Percentiles rank a stretch among this genome's conserved stretches.
Conservation (phyloP, 2,797 vertebrate genomes). For the Picus viridis region DNA sequence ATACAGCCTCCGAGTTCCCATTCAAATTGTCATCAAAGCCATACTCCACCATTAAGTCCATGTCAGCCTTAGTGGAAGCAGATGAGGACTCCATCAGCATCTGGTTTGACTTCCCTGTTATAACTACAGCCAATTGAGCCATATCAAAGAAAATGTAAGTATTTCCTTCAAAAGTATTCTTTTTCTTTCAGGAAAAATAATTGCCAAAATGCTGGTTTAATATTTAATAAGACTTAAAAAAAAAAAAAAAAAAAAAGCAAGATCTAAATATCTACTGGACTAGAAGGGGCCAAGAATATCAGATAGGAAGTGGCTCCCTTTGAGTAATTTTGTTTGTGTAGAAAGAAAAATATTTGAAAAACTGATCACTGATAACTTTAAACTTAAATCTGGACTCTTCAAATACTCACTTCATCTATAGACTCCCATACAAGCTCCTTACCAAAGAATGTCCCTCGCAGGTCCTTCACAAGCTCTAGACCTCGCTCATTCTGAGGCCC, state of each 20-base stretch:
- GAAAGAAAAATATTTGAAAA: slow-evolving; percentile 10
- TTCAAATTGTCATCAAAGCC: slow-evolving; percentile 69
- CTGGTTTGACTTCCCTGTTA: slow-evolving; percentile 55
- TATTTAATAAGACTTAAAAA: neutral
- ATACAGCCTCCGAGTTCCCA: slow-evolving; percentile 63
- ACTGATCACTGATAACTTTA: neutral
- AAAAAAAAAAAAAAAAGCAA: neutral
- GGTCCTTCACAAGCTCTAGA: neutral
- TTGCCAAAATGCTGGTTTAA: neutral
- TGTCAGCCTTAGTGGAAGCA: slow-evolving; percentile 67
- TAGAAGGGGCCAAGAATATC: neutral
- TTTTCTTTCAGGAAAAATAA: slow-evolving; percentile 29
- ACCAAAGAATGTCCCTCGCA: neutral
- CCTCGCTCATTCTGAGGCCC: rapidly evolving
- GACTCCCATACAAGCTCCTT: rapidly evolving
- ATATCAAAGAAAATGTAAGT: slow-evolving; percentile 38
- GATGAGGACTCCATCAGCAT: slow-evolving; percentile 45
- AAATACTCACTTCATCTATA: neutral
- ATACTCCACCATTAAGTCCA: slow-evolving; percentile 45
- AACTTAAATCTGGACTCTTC: neutral
- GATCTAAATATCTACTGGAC: neutral
- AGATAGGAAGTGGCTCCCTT: neutral
- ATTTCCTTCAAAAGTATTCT: slow-evolving; percentile 33
- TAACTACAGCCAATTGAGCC: slow-evolving; percentile 23
- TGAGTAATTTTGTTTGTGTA: neutral